A percentile compares a stretch with the other conserved stretches of the same genome.
Evolutionary conservation across 1,140 invertebrate genomes (phyloP).

Genomic region (Ctenoplectra terminalis): DNA sequence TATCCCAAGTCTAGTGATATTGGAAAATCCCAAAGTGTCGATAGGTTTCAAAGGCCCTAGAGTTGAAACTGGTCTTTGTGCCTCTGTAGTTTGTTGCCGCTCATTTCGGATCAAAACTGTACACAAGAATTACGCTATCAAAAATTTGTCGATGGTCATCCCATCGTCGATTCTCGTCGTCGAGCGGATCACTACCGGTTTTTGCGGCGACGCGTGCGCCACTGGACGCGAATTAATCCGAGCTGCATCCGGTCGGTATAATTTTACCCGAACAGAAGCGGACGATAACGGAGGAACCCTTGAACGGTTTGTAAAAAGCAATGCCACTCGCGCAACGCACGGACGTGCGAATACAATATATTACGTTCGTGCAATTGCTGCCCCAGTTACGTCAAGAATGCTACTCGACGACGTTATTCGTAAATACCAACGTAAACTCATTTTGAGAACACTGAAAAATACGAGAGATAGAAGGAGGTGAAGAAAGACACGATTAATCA

Average conservation of each 20-base stretch:
- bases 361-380: slow-evolving; percentile 58
- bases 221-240: not conserved
- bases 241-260: not conserved
- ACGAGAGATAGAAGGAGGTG: not conserved
- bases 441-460: slow-evolving; percentile 53
- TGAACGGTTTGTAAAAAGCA: slow-evolving; percentile 45
- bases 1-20: no score
- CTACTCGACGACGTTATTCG: slow-evolving; percentile 55
- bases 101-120: no score
- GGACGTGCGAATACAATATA: slow-evolving; percentile 53
- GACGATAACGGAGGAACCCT: slow-evolving; percentile 5
- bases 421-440: slow-evolving; percentile 53
- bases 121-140: no score
- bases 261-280: not conserved
- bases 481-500: not conserved
- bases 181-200: not conserved
- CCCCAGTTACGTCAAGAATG: slow-evolving; percentile 61
- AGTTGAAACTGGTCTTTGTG: no score
- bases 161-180: not conserved
- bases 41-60: no score
- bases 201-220: not conserved
- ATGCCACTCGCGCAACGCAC: slow-evolving; percentile 25
- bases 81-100: no score
- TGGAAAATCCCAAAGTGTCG: no score
- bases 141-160: no score